Base-by-base conservation (phyloP, 2,797 vertebrate species). In the Sciurus vulgaris region DNA sequence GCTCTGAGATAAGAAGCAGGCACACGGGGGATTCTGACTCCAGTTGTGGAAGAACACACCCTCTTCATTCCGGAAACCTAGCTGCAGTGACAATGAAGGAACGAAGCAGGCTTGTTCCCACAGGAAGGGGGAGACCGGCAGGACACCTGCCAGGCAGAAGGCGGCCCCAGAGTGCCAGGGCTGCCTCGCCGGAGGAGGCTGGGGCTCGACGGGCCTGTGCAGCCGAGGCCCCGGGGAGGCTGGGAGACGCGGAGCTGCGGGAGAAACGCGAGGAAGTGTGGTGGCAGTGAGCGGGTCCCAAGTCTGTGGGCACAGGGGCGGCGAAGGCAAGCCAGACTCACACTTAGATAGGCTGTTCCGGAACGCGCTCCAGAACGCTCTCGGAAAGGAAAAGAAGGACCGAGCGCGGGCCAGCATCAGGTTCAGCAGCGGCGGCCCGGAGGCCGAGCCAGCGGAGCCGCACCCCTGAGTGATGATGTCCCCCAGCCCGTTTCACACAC, bases 151-250 rank as follows among this genome's bases (percentile, higher is more conserved):
- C 44, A 85, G 65, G 33, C 15, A 13, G 72, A 33, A 17, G 26
- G 38, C n/a, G 18, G 28, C 18, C 2, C 0, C 17, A n/a, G 18
- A 41, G 44, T 26, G 1, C 44, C 9, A 2, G 0, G 8, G 65
- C 72, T 7, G 44, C 28, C 22, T n/a, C n/a, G 81, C 2, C 41
- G 59, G 33, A 30, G 33, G 18, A 10, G 28, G 17, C 15, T n/a
- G 73, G 11, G 10, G 38, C 49, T 5, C 1, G 0, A 15, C 6
- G 8, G 7, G 3, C 14, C 14, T 26, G 22, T 22, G 4, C 47
- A 35, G 13, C 2, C 2, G 24, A 49, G 17, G 4, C 33, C 41
- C 41, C 41, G 5, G 9, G 33, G 69, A 51, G 26, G 14, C 20
- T 6, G 38, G 38, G 38, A 38, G 38, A 38, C 38, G 38, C 3